Percentiles rank a stretch among this genome's conserved stretches.
Conservation (phyloP, 2,113 vertebrate genomes). For the Ascaphus truei region DNA sequence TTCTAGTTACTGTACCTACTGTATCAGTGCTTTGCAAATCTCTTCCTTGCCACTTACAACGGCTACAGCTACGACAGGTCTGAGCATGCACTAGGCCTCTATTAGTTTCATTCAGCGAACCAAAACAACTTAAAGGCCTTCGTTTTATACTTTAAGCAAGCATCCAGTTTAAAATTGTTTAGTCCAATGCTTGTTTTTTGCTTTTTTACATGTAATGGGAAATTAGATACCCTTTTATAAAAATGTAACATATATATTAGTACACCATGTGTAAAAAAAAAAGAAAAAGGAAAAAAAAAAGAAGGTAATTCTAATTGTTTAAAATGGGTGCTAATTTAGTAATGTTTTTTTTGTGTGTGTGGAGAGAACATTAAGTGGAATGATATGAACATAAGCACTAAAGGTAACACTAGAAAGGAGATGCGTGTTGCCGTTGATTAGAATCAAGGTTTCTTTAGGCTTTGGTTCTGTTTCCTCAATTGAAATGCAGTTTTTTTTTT, state of each 20-base stretch:
- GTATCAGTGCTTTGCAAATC: no score
- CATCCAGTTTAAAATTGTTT: conserved; percentile 64
- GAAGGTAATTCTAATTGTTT: not conserved
- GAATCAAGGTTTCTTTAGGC: conserved; percentile 50
- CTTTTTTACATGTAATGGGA: conserved; percentile 25
- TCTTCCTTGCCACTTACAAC: no score
- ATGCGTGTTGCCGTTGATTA: conserved; percentile 49
- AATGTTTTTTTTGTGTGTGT: conserved; percentile 42
- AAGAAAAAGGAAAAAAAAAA: conserved; percentile 35
- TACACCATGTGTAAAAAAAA: conserved; percentile 25
- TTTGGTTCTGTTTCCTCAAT: conserved; percentile 51
- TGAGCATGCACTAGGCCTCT: conserved; percentile 12
- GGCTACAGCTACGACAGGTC: not conserved
- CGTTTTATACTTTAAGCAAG: conserved; percentile 68
- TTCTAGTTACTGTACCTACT: no score
- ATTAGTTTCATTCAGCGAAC: conserved; percentile 38
- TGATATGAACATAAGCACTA: conserved; percentile 44
- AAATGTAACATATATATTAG: conserved; percentile 23
- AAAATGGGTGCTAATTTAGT: conserved; percentile 40
- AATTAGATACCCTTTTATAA: conserved; percentile 30
- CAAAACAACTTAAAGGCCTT: conserved; percentile 60
- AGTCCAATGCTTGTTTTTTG: conserved; percentile 25
- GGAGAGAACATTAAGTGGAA: conserved; percentile 55
- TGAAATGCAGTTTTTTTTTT: conserved; percentile 53
- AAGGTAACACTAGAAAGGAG: conserved; percentile 50